Percentiles rank a stretch among this genome's conserved stretches.
These are phyloP conservation scores for Alentia gelatinosa DNA, from an alignment of 2,888 invertebrate genomes.

Conservation along the genomic window DNA sequence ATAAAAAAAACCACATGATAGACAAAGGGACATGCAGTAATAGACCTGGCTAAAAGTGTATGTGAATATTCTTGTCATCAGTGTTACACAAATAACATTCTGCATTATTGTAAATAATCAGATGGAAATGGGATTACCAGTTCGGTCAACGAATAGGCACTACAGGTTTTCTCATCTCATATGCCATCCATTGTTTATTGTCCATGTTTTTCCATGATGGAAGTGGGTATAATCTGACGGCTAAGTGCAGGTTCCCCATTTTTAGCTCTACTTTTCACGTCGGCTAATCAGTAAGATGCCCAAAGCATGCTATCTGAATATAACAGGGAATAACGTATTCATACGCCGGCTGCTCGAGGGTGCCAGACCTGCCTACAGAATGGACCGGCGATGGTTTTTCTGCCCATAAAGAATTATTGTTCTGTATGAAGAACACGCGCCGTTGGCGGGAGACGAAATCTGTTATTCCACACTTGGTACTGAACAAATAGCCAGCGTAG, in stretches of 20 bases:
- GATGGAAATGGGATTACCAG: conserved; percentile 21
- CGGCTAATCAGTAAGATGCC: not conserved
- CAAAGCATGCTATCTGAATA: not conserved
- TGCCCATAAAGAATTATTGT: not conserved
- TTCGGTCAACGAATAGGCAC: not conserved
- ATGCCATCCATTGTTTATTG: not conserved
- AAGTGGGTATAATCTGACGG: not conserved
- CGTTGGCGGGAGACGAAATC: not conserved
- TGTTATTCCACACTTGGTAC: not conserved
- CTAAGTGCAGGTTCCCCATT: not conserved
- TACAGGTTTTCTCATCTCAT: not conserved
- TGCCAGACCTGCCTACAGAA: not conserved
- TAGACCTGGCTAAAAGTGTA: not conserved
- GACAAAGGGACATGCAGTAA: not conserved
- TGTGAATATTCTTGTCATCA: not conserved
- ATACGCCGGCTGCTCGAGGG: not conserved
- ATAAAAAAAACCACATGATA: no score
- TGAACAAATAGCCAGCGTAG: not conserved
- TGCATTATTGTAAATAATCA: not conserved
- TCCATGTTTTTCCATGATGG: not conserved
- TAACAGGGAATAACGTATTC: not conserved
- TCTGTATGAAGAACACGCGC: not conserved
- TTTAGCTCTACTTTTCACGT: not conserved
- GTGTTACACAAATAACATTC: not conserved
- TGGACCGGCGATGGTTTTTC: not conserved